Conservation (phyloP, 2,113 vertebrate genomes). For the Helogale parvula region DNA sequence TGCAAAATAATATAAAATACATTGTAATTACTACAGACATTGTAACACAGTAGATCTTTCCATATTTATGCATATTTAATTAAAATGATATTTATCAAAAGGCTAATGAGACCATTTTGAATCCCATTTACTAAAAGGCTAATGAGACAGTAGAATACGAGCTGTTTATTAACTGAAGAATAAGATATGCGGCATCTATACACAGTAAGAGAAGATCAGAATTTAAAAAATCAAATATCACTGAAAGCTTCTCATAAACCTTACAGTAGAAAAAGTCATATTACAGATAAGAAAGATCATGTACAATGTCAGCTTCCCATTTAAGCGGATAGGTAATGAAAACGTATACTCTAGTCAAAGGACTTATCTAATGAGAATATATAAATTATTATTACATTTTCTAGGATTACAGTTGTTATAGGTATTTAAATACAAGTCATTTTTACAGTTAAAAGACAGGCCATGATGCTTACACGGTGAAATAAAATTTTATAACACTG, state of each 20-base stretch:
- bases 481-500: slow-evolving; percentile 35
- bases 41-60: slow-evolving; percentile 59
- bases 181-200: slow-evolving; percentile 6
- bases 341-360: slow-evolving; percentile 17
- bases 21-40: slow-evolving; percentile 53
- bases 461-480: not conserved
- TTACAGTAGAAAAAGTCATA: not conserved
- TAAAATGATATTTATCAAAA: slow-evolving; percentile 73
- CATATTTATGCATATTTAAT: slow-evolving; percentile 72
- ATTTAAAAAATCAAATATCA: slow-evolving; percentile 22
- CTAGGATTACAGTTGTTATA: not conserved
- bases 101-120: slow-evolving; percentile 77
- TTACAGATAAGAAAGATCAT: not conserved
- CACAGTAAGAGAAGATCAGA: slow-evolving; percentile 53
- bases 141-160: slow-evolving; percentile 63
- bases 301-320: not conserved
- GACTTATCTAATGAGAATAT: not conserved
- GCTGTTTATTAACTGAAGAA: slow-evolving; percentile 57
- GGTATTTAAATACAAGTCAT: slow-evolving; percentile 32
- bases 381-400: slow-evolving; percentile 37
- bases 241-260: not conserved
- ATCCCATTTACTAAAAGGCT: slow-evolving; percentile 58
- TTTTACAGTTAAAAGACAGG: slow-evolving; percentile 15
- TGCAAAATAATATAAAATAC: slow-evolving; percentile 61
- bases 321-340: not conserved